Evolutionary conservation across 2,113 vertebrate genomes (phyloP).

Genomic region (Agapornis roseicollis): DNA sequence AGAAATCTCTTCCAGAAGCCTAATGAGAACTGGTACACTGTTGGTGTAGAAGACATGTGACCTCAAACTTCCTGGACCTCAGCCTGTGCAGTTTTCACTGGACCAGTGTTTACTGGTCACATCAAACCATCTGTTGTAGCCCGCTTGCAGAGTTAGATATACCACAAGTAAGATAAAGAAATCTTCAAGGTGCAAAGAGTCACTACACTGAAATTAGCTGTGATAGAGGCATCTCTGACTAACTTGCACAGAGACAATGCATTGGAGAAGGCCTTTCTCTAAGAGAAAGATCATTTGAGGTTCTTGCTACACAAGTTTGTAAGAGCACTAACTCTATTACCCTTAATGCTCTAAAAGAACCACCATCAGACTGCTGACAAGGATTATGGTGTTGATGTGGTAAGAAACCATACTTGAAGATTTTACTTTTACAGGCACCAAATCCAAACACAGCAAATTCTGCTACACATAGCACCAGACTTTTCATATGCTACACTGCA

Average conservation of each 20-base stretch:
- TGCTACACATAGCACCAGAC: background rate
- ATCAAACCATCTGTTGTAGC: background rate
- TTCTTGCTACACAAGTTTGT: background rate
- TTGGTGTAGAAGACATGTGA: background rate
- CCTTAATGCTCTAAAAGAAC: background rate
- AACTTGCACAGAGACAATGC: background rate
- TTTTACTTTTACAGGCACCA: background rate
- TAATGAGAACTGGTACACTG: rapidly evolving
- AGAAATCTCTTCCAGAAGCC: background rate
- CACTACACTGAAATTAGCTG: background rate
- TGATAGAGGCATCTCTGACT: background rate
- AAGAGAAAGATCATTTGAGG: background rate
- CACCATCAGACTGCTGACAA: background rate
- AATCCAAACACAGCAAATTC: background rate
- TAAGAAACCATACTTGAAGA: background rate
- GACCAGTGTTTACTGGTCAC: background rate
- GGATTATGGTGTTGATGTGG: background rate
- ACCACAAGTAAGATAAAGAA: background rate
- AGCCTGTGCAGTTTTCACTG: background rate
- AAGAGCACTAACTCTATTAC: background rate
- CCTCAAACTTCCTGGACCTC: background rate
- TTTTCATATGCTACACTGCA: rapidly evolving
- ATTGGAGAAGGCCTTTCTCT: background rate
- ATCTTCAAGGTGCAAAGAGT: background rate
- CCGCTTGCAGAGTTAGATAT: background rate